Conservation (phyloP, 2,113 vertebrate genomes). For the Zosterops borbonicus region DNA sequence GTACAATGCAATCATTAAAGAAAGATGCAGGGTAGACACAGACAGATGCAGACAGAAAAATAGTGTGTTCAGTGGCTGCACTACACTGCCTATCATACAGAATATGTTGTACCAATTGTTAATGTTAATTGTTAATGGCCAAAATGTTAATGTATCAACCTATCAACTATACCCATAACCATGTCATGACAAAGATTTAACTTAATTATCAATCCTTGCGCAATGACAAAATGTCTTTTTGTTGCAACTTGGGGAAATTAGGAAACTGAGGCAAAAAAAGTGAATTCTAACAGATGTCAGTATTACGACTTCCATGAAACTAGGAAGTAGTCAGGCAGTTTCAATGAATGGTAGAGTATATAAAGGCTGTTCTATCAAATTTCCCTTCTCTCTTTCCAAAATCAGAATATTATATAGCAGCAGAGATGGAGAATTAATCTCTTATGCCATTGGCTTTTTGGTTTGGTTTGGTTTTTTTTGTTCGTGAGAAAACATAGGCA, state of each 20-base stretch:
- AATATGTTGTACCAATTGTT: not conserved
- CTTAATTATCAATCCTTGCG: not conserved
- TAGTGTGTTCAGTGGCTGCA: not conserved
- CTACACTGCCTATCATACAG: not conserved
- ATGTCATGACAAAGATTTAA: not conserved
- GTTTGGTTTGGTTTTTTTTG: accelerated
- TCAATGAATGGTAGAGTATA: not conserved
- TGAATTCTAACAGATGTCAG: not conserved
- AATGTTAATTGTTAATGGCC: not conserved
- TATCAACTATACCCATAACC: not conserved
- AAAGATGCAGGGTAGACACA: not conserved
- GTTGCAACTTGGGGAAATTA: not conserved
- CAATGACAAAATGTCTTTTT: not conserved
- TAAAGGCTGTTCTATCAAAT: not conserved
- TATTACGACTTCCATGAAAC: not conserved
- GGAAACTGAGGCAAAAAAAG: not conserved
- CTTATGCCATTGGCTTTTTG: not conserved
- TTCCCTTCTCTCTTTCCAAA: not conserved
- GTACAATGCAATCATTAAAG: not conserved
- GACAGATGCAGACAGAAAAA: not conserved
- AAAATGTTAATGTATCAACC: not conserved
- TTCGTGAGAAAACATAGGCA: not conserved
- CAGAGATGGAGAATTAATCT: not conserved
- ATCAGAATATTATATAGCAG: not conserved
- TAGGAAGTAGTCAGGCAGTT: not conserved